Evolutionary conservation across 2,797 vertebrate species (phyloP).

Genomic region (Rhincodon typus): DNA sequence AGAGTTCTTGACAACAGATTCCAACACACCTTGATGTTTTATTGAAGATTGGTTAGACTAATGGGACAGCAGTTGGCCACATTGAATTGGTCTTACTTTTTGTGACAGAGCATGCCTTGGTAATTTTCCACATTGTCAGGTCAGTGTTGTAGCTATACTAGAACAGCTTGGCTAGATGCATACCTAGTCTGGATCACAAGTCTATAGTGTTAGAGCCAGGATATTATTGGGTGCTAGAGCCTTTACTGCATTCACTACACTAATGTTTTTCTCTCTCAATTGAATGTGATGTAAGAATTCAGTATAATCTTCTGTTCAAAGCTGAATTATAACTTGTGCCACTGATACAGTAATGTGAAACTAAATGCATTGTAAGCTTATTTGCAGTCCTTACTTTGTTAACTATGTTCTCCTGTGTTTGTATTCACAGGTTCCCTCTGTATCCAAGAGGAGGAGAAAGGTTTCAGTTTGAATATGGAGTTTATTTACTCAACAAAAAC

Average conservation of each 20-base stretch:
- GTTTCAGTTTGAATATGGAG: constrained; percentile 95
- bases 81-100: neutral
- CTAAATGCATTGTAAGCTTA: neutral
- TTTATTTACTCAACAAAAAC: constrained; percentile 98
- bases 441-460: constrained; percentile 88
- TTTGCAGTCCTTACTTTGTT: neutral
- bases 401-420: constrained; percentile 23
- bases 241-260: neutral
- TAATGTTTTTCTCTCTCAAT: neutral
- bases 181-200: neutral
- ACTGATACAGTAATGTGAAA: neutral
- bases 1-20: neutral
- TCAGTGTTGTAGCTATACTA: neutral
- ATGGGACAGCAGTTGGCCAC: neutral
- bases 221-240: neutral
- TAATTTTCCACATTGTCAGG: neutral
- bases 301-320: neutral
- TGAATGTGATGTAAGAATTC: neutral
- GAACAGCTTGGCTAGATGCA: neutral
- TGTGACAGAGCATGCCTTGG: neutral
- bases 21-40: neutral
- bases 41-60: neutral
- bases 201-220: neutral
- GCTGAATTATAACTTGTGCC: neutral
- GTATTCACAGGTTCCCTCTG: constrained; percentile 76